Evolutionary conservation across 2,797 vertebrate species (phyloP).

Genomic region (Falco naumanni): DNA sequence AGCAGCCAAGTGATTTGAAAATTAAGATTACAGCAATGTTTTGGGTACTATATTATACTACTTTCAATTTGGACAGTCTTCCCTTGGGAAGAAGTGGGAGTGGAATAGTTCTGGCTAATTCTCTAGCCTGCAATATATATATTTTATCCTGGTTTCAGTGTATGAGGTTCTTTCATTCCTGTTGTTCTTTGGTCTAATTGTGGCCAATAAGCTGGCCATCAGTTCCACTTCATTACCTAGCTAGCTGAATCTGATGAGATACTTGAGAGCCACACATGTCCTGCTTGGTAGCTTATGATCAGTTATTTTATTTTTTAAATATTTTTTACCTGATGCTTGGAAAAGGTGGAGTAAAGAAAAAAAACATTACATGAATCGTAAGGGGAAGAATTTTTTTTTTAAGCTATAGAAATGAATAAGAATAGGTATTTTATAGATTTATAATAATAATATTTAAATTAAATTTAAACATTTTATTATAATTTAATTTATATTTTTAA

Average conservation of each 20-base stretch:
- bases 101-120: neutral
- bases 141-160: neutral
- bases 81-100: neutral
- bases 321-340: neutral
- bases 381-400: neutral
- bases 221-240: conserved; percentile 29
- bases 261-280: neutral
- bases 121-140: neutral
- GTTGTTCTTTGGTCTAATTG: conserved; percentile 42
- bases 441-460: too few species aligned
- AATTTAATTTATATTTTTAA: too few species aligned
- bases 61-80: neutral
- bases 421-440: neutral
- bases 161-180: neutral
- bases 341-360: neutral
- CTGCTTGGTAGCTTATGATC: neutral
- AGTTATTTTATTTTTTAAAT: conserved; percentile 18
- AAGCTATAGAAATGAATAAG: neutral
- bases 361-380: neutral
- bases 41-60: neutral
- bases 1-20: neutral
- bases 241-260: neutral
- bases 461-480: too few species aligned
- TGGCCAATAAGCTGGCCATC: conserved; percentile 11
- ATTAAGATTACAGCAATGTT: neutral